Evolutionary conservation across 2,888 invertebrate genomes (phyloP), one percentile per base, ranked within the genome.

Genomic region (Cryptophagus acutangulus): DNA sequence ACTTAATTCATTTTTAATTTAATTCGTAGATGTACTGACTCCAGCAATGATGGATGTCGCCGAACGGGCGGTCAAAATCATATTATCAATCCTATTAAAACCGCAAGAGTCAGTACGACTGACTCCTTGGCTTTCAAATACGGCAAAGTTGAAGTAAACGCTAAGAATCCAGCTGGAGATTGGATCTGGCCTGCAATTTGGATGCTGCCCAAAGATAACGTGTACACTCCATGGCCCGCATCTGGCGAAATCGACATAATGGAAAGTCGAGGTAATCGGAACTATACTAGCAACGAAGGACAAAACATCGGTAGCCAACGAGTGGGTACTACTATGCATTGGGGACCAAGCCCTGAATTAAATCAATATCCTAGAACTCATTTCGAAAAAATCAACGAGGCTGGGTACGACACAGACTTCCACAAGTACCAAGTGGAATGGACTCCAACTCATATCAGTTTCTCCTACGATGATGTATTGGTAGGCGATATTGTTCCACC

Each of bases 111-210:
- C 17, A 74, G 78, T 34, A 78, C 81, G 1, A 71, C 76, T 0
- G 48, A 79, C 6, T 78, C 79, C 1, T 83, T 82, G 67, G 71
- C 72, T 44, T 82, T 84, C 66, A 75, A 72, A 49, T 84, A 80
- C 58, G 84, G 84, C 4, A 70, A 68, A 24, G 65, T 83, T 12
- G 80, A 81, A 62, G 74, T 81, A 3, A 70, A 77, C 36, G 84
- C 83, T 1, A 81, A 79, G 62, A 69, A 81, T 71, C 83, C 85
- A 1, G 71, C 74, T 20, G 85, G 84, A 10, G 84, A 84, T 63
- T 84, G 84, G 84, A 60, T 83, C 3, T 83, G 82, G 75, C 76
- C 76, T 50, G 82, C 83, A 16, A 76, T 85, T 48, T 84, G 83
- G 84, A 59, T 85, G 65, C 70, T 82, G 73, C 84, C 85, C 1